Base-by-base conservation (phyloP, 2,113 vertebrate genomes). In the Gopherus flavomarginatus region DNA sequence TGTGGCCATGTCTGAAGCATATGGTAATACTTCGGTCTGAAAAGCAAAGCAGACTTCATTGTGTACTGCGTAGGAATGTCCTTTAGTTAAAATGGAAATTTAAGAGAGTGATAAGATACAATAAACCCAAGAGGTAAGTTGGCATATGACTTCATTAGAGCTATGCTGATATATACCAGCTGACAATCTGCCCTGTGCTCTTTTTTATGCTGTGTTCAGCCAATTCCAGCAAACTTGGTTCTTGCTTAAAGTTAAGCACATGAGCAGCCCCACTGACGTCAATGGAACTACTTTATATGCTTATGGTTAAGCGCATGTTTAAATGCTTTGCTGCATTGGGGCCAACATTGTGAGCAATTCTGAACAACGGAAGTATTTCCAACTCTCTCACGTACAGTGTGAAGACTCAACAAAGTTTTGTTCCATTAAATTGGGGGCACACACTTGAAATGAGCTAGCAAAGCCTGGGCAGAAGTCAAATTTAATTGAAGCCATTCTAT, bases 1-100 rank as follows among this genome's bases (percentile, higher is more conserved):
- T 27, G 75, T 53, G 89, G 49, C 91, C 88, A 87, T 75, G 94
- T 81, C 92, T 92, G 84, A 85, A 92, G 65, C 81, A 92, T 88
- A 91, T 96, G 91, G 53, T n/a, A 72, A 56, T 72, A 81, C 42
- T 78, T 81, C 62, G 81, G 42, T 49, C 27, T 85, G 75, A 87
- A 90, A 52, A 22, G 26, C 84, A 75, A 52, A 85, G 75, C 85
- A 93, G 54, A 26, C 50, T 38, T 4, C 5, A 75, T 93, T 89
- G 38, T 89, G 92, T 92, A 57, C 0, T 3, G 83, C 27, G 21
- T n/a, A 88, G 69, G 17, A 38, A 38, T 69, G 92, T 92, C 72
- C 83, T 86, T 57, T 79, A 12, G 19, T 52, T 80, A 35, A 69
- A 91, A 53, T 22, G 52, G 14, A 42, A 90, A 62, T 92, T 65